These are phyloP conservation scores for Kryptopterus vitreolus DNA, from an alignment of 2,797 vertebrate genomes.

Conservation along the genomic window DNA sequence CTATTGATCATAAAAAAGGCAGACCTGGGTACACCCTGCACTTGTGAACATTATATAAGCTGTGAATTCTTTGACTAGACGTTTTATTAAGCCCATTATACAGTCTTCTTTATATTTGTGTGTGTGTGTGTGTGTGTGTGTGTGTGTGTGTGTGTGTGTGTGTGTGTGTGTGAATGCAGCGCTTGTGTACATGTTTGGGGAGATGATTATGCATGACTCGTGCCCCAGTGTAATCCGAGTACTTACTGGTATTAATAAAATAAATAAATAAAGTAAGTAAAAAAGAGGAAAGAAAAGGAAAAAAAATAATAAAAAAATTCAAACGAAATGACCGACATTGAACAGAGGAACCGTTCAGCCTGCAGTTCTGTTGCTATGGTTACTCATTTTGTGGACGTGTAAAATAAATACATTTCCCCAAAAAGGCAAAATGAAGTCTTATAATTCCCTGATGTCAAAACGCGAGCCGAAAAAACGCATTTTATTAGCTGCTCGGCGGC, in stretches of 20 bases:
- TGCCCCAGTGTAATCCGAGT: slow-evolving; percentile 59
- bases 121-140: background rate
- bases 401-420: slow-evolving; percentile 69
- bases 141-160: slow-evolving; percentile 8
- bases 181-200: slow-evolving; percentile 19
- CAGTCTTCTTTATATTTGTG: slow-evolving; percentile 14
- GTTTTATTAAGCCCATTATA: slow-evolving; percentile 5
- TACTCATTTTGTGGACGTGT: slow-evolving; percentile 76
- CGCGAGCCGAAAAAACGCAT: slow-evolving; percentile 52
- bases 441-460: slow-evolving; percentile 63
- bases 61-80: slow-evolving; percentile 24
- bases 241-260: slow-evolving; percentile 53
- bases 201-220: slow-evolving; percentile 33
- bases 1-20: background rate
- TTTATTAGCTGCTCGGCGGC: slow-evolving; percentile 55
- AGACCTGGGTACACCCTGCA: background rate
- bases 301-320: no score
- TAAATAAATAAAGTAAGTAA: slow-evolving; percentile 43
- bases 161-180: background rate
- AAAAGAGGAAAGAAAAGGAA: no score
- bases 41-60: slow-evolving; percentile 16
- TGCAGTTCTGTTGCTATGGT: slow-evolving; percentile 77
- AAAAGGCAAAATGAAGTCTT: slow-evolving; percentile 66
- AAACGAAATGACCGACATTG: slow-evolving; percentile 65
- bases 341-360: slow-evolving; percentile 65